Evolutionary conservation across 1,140 invertebrate genomes (phyloP).

Genomic region (Macrosteles quadrilineatus): DNA sequence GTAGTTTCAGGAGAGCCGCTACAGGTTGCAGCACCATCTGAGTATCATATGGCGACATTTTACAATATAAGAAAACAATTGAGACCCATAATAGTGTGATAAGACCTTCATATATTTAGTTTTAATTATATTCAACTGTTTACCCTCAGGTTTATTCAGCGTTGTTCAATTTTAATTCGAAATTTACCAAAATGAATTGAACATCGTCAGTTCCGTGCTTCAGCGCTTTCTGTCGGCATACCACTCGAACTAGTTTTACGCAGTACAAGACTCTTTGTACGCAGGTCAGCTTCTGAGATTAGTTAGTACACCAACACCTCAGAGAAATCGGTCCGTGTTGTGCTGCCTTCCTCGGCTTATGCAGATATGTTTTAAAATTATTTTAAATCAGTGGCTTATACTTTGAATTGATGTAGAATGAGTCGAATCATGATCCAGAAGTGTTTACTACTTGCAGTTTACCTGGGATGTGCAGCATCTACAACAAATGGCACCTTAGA

Average conservation of each 20-base stretch:
- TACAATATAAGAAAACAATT: too few relatives aligned
- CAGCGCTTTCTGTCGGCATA: conserved; percentile 10
- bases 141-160: too few relatives aligned
- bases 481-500: conserved; percentile 38
- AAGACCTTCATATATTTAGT: too few relatives aligned
- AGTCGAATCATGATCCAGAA: conserved; percentile 35
- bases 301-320: too few relatives aligned
- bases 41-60: too few relatives aligned
- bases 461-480: conserved; percentile 40
- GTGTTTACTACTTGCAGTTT: conserved; percentile 39
- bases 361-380: conserved; percentile 3
- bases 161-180: too few relatives aligned
- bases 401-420: conserved; percentile 23
- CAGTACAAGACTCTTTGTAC: conserved; percentile 26
- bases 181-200: too few relatives aligned
- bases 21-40: conserved; percentile 3
- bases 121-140: too few relatives aligned
- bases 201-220: too few relatives aligned
- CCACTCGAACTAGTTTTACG: conserved; percentile 29
- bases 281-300: conserved; percentile 23
- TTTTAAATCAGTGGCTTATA: neutral
- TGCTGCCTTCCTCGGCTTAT: too few relatives aligned
- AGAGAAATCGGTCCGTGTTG: too few relatives aligned
- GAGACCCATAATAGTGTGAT: too few relatives aligned
- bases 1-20: neutral